Base-by-base conservation (phyloP, 2,113 vertebrate genomes). In the Colistium nudipinnis region DNA sequence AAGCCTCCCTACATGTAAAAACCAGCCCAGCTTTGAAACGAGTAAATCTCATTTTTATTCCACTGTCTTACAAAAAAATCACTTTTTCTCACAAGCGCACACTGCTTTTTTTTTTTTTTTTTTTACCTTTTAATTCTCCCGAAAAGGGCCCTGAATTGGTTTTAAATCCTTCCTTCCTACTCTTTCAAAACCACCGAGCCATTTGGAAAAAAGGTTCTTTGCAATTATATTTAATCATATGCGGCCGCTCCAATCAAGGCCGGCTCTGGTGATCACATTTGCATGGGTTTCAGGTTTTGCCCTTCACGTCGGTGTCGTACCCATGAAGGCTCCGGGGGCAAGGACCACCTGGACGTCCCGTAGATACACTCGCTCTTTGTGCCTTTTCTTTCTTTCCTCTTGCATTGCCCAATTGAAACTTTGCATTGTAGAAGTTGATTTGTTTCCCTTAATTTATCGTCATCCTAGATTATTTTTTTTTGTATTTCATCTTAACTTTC, bases 191-290 rank as follows among this genome's bases (percentile, higher is more conserved):
- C 87, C 77, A 31, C 88, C 14, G 38, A 84, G 75, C 87, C 90
- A 87, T 91, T 92, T 91, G 84, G 89, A 89, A 89, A 31, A 43
- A 82, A 83, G 84, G 80, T 88, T 89, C 87, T 92, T 89, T 89
- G 90, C 78, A 92, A 92, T 93, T 91, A 90, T 74, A 80, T 89
- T 90, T 92, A 92, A 94, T 93, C 87, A 86, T 89, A 92, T 78
- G 79, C 86, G 82, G 90, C 87, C 86, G 82, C 80, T 76, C 90
- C 89, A 93, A 92, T 92, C 91, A 93, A 85, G 85, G 67, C 54
- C 44, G 41, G 79, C 85, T 81, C 82, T 80, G 79, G 70, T 89
- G 89, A 92, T 92, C 90, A 87, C 90, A 90, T 93, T 92, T 92
- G 88, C 88, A 90, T 87, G 85, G 84, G 89, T 90, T 90, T 93